These are phyloP conservation scores for Didymodactylos carnosus DNA, from an alignment of 2,888 invertebrate species.

Conservation along the genomic window DNA sequence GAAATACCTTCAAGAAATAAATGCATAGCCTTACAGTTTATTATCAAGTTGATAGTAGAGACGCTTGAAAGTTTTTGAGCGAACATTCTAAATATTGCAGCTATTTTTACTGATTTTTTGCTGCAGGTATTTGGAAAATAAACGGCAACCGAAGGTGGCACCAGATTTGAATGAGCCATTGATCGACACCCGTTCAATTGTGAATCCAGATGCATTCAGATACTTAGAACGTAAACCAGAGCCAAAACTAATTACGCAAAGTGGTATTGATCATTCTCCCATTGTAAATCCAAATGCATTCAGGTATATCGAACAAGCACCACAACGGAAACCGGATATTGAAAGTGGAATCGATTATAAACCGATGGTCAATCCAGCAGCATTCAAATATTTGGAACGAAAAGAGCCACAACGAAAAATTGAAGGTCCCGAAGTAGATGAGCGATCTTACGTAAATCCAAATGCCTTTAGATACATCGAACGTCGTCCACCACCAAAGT, in stretches of 20 bases:
- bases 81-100: background rate
- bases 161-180: background rate
- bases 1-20: slow-evolving; percentile 20
- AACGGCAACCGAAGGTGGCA: background rate
- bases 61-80: background rate
- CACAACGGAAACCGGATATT: background rate
- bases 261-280: slow-evolving; percentile 39
- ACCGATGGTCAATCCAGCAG: slow-evolving; percentile 7
- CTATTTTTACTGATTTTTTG: too few relatives aligned
- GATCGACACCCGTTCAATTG: slow-evolving; percentile 5
- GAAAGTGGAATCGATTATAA: slow-evolving; percentile 3
- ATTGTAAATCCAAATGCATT: slow-evolving; percentile 13
- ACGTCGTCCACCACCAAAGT: background rate
- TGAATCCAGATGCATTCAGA: slow-evolving; percentile 14
- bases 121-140: background rate
- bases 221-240: slow-evolving; percentile 1
- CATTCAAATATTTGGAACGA: slow-evolving; percentile 7
- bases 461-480: slow-evolving; percentile 22
- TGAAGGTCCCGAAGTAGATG: slow-evolving; percentile 23
- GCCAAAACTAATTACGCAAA: slow-evolving; percentile 67
- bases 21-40: slow-evolving; percentile 65
- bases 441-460: slow-evolving; percentile 30
- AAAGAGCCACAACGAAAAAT: background rate
- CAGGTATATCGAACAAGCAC: slow-evolving; percentile 4
- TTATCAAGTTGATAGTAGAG: background rate